phyloP scores from a whole-genome alignment of 1,140 invertebrate species.

The Brachionus calyciflorus region DNA sequence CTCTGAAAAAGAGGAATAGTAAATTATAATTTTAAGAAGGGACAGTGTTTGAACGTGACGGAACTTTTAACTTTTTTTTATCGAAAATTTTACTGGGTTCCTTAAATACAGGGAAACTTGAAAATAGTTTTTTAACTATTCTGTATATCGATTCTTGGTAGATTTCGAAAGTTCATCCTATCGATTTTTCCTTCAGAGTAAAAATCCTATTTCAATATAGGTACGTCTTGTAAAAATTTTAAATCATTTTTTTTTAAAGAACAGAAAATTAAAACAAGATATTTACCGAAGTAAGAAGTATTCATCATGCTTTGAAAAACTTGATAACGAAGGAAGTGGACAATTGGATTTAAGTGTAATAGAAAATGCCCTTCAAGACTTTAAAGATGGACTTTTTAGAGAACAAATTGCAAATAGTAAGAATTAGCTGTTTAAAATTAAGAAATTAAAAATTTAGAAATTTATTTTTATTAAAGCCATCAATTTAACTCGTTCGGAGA shows the following conservation, averaged over 20 bases:
- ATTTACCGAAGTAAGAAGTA: not conserved
- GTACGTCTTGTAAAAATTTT: no score
- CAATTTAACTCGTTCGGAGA: constrained; percentile 30
- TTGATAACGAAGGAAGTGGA: constrained; percentile 45
- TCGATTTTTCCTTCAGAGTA: no score
- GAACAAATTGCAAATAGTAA: constrained; percentile 20
- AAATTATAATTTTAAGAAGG: no score
- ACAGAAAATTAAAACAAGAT: constrained; percentile 4
- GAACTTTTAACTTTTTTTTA: no score
- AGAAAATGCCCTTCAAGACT: not conserved
- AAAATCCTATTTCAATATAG: no score
- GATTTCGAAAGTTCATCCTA: no score
- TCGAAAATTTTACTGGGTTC: no score
- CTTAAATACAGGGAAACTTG: no score
- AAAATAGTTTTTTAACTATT: no score
- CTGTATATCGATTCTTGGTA: no score
- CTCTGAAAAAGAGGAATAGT: no score
- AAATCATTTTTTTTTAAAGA: constrained; percentile 13
- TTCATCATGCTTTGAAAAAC: constrained; percentile 17
- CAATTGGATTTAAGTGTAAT: not conserved
- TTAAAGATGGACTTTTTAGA: constrained; percentile 33
- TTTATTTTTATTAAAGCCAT: not conserved
- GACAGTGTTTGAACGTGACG: no score
- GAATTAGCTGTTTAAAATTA: not conserved
- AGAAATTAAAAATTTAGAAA: not conserved